Conservation (phyloP, 2,113 vertebrate species). For the Silurus meridionalis region DNA sequence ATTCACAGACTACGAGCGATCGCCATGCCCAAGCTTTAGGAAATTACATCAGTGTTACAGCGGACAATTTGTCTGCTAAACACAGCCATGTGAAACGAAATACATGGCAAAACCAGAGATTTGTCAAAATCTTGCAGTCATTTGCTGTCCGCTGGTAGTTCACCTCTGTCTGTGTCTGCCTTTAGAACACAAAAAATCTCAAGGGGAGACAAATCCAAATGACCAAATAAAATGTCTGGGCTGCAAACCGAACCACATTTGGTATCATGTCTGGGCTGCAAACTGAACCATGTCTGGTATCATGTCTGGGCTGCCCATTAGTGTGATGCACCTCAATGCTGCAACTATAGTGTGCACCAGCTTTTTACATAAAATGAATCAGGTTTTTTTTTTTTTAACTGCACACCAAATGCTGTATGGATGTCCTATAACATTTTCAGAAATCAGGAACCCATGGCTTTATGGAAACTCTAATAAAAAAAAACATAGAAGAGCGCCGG, state of each 20-base stretch:
- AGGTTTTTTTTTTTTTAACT: too few relatives aligned
- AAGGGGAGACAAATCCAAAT: not conserved
- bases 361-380: too few relatives aligned
- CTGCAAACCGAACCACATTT: too few relatives aligned
- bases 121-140: not conserved
- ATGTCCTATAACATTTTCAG: not conserved
- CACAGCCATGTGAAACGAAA: slow-evolving; percentile 51
- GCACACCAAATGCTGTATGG: not conserved
- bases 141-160: not conserved
- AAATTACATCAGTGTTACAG: slow-evolving; percentile 51
- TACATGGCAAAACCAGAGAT: not conserved
- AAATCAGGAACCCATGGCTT: not conserved
- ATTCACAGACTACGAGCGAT: slow-evolving; percentile 1
- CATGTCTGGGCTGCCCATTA: not conserved
- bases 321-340: not conserved
- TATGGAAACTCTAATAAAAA: not conserved
- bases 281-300: too few relatives aligned
- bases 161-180: not conserved
- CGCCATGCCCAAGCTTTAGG: slow-evolving; percentile 21
- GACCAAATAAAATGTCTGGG: not conserved
- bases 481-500: not conserved
- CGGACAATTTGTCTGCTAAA: slow-evolving; percentile 46
- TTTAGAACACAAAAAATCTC: not conserved
- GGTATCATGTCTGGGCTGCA: too few relatives aligned
- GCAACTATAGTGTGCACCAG: not conserved